Evolutionary conservation across 2,888 invertebrate genomes (phyloP).

Genomic region (Carcina quercana): DNA sequence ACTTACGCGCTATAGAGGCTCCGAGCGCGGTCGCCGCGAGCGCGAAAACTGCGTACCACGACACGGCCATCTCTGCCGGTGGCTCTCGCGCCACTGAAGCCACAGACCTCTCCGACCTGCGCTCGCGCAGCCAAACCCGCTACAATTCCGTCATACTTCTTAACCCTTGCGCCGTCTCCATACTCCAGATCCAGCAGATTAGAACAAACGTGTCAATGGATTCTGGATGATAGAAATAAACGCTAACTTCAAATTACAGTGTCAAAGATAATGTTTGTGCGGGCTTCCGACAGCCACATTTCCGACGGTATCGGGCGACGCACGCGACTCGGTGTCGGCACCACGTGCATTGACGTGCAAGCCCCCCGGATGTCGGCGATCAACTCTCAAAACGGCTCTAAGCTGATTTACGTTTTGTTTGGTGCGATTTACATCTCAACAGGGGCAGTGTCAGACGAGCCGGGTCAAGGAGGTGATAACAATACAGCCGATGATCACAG

Average conservation of each 20-base stretch:
- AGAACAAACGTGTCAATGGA: slow-evolving; percentile 22
- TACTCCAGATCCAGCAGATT: not conserved
- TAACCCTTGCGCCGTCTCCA: slow-evolving; percentile 4
- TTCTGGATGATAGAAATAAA: slow-evolving; percentile 14
- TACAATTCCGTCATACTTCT: slow-evolving; percentile 1
- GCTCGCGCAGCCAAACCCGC: slow-evolving; percentile 1
- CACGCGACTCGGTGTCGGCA: slow-evolving; percentile 32
- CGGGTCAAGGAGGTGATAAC: too few relatives aligned
- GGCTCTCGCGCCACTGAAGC: slow-evolving; percentile 53
- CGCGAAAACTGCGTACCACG: slow-evolving; percentile 50
- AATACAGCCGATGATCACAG: not conserved
- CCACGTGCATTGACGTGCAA: slow-evolving; percentile 28
- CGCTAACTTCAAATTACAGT: slow-evolving; percentile 8
- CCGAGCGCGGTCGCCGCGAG: slow-evolving; percentile 58
- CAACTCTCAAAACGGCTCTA: slow-evolving; percentile 24
- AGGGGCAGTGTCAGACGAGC: not conserved
- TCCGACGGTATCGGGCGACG: slow-evolving; percentile 40
- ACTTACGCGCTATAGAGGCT: slow-evolving; percentile 63
- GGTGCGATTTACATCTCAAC: slow-evolving; percentile 5
- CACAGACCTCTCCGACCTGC: slow-evolving; percentile 2
- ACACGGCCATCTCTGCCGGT: slow-evolving; percentile 53
- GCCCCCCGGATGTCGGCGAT: slow-evolving; percentile 39
- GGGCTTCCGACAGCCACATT: slow-evolving; percentile 49
- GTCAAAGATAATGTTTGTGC: slow-evolving; percentile 34
- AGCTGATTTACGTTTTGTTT: slow-evolving; percentile 20